phyloP scores from a whole-genome alignment of 2,797 vertebrate species.

The Tangara arthus region DNA sequence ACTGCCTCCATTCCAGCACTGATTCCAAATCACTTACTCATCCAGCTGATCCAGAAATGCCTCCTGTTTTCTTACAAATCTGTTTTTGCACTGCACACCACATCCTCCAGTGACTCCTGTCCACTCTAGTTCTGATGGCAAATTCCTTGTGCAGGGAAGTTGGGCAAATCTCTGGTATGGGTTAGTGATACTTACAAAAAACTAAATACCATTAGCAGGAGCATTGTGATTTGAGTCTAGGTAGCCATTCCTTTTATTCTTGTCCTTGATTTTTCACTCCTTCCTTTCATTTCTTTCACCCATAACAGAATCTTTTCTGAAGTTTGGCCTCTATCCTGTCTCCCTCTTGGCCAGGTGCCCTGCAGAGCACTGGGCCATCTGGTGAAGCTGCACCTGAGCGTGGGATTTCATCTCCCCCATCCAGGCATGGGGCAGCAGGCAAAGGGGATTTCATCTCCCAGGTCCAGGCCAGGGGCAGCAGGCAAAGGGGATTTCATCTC shows the following conservation, averaged over 20 bases:
- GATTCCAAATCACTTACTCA: background rate
- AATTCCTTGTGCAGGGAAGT: background rate
- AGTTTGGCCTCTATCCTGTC: background rate
- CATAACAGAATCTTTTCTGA: background rate
- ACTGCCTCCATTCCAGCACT: background rate
- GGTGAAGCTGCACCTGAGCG: background rate
- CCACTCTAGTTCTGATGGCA: background rate
- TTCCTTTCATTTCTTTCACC: background rate
- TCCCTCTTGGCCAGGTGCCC: background rate
- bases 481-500: background rate
- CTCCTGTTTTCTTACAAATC: background rate
- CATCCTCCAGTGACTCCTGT: background rate
- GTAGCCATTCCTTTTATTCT: background rate
- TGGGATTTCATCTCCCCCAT: background rate
- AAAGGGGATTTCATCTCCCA: background rate
- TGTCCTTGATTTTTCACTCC: background rate
- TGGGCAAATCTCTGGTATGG: background rate
- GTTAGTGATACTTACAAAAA: background rate
- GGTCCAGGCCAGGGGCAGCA: too few relatives aligned
- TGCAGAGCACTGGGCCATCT: background rate
- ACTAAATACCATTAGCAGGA: background rate
- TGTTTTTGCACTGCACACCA: background rate
- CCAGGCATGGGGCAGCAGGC: accelerated
- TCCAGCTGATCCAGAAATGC: background rate
- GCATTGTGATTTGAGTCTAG: background rate